Conservation (phyloP, 2,113 vertebrate genomes). For the Nothobranchius kuhntae region DNA sequence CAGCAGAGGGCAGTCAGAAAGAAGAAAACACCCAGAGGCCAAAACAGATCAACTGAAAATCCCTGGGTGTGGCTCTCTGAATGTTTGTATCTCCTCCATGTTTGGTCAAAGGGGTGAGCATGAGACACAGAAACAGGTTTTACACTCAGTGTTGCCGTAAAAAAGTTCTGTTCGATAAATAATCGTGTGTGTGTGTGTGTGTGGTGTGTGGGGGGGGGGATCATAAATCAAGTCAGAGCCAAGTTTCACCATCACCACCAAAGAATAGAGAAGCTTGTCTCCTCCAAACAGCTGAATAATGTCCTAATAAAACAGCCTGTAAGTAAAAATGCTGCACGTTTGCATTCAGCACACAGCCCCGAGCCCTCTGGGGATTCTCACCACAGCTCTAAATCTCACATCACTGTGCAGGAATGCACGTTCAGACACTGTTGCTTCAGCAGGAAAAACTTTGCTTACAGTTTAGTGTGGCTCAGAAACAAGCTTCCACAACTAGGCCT, state of each 20-base stretch:
- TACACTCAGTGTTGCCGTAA: not conserved
- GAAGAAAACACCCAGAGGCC: slow-evolving; percentile 4
- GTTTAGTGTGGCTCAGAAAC: not conserved
- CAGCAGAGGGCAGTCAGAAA: slow-evolving; percentile 57
- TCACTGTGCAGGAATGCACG: slow-evolving; percentile 58
- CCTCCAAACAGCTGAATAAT: not conserved
- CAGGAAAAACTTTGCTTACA: slow-evolving; percentile 6
- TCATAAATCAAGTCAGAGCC: not conserved
- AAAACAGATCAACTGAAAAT: slow-evolving; percentile 15
- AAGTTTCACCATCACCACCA: not conserved
- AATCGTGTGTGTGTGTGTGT: too few relatives aligned
- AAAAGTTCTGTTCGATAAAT: not conserved
- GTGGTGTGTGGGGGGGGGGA: too few relatives aligned
- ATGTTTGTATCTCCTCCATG: slow-evolving; percentile 49
- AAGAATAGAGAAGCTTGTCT: not conserved
- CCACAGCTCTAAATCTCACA: slow-evolving; percentile 41
- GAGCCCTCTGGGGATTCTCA: slow-evolving; percentile 11
- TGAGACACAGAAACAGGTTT: not conserved
- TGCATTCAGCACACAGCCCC: slow-evolving; percentile 10
- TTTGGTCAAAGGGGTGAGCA: not conserved
- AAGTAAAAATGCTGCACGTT: not conserved
- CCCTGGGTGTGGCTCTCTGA: slow-evolving; percentile 57
- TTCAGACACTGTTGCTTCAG: slow-evolving; percentile 43
- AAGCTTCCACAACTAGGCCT: slow-evolving; percentile 15
- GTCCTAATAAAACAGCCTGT: not conserved